Evolutionary conservation across 2,113 vertebrate genomes (phyloP).

Genomic region (Solenodon paradoxus): DNA sequence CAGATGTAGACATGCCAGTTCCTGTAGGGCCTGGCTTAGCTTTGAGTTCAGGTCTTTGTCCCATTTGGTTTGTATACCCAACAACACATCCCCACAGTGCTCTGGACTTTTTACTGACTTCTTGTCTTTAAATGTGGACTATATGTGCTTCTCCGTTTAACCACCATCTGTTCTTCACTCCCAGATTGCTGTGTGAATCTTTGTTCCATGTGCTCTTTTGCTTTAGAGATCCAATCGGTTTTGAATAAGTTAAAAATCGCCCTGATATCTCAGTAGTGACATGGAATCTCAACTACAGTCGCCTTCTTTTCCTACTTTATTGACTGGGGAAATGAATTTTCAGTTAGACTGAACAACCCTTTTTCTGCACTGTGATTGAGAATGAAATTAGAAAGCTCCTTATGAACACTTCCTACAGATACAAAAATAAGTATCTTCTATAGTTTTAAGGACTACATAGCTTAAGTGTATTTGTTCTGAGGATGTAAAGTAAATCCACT

Average conservation of each 20-base stretch:
- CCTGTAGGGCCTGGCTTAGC: not conserved
- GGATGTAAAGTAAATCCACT: not conserved
- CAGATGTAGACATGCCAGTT: not conserved
- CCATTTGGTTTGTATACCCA: not conserved
- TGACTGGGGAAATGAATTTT: not conserved
- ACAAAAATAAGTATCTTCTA: not conserved
- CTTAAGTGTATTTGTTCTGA: not conserved
- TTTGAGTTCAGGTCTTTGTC: not conserved
- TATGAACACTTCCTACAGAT: not conserved
- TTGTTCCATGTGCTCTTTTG: not conserved
- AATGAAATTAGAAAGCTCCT: not conserved
- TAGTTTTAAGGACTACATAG: not conserved
- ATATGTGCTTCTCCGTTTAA: not conserved
- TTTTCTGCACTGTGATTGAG: not conserved
- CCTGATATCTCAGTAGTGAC: not conserved
- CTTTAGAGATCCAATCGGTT: not conserved
- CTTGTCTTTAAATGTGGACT: not conserved
- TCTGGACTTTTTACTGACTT: not conserved
- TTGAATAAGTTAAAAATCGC: not conserved
- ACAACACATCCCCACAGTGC: not conserved
- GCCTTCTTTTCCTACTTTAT: not conserved
- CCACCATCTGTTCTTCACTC: not conserved
- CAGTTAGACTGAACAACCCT: not conserved
- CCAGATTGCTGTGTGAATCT: not conserved
- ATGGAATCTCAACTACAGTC: not conserved